Conservation (phyloP, 2,797 vertebrate species). For the Gadopsis marmoratus region DNA sequence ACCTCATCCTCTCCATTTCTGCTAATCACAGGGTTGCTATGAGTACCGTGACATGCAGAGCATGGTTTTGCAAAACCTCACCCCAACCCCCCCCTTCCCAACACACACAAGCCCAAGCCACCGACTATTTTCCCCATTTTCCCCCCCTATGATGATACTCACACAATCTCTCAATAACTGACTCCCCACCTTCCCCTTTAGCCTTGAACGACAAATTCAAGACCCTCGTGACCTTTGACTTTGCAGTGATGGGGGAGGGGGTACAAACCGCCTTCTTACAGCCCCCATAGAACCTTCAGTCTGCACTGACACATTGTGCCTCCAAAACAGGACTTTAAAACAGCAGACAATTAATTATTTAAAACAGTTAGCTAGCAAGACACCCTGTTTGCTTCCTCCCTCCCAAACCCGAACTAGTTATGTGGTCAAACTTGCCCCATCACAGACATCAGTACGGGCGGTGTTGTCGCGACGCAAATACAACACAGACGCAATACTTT, state of each 20-base stretch:
- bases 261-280: conserved; percentile 26
- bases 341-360: background rate
- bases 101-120: conserved; percentile 60
- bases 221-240: conserved; percentile 68
- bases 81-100: conserved; percentile 40
- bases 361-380: conserved; percentile 4
- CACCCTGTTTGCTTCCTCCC: conserved; percentile 22
- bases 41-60: conserved; percentile 81
- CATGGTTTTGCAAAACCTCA: conserved; percentile 75
- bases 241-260: conserved; percentile 70
- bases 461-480: background rate
- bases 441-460: background rate
- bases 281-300: conserved; percentile 55
- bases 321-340: no score
- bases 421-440: conserved; percentile 35
- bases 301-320: conserved; percentile 14
- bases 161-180: conserved; percentile 39
- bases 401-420: conserved; percentile 36
- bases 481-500: background rate
- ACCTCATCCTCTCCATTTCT: conserved; percentile 83
- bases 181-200: conserved; percentile 21
- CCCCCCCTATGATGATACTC: conserved; percentile 56
- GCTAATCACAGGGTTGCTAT: conserved; percentile 84
- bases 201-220: conserved; percentile 35
- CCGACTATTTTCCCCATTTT: conserved; percentile 51